These are phyloP conservation scores for Iphiclides podalirius DNA, from an alignment of 2,888 invertebrate species.

Conservation along the genomic window DNA sequence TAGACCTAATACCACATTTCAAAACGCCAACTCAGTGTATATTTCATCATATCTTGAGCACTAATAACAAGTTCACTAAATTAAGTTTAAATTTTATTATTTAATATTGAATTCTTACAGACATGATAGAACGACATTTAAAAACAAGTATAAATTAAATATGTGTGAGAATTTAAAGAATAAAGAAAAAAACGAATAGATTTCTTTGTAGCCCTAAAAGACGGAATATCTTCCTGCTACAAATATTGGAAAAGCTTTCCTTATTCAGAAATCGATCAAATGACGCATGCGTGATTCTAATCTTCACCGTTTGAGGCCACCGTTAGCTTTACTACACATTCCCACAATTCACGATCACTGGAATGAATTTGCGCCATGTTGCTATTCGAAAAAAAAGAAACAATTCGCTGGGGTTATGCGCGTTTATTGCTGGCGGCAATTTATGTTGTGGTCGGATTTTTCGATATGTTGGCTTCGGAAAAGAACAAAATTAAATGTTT, in stretches of 20 bases:
- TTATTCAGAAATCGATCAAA: constrained; percentile 56
- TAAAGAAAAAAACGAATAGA: too few relatives aligned
- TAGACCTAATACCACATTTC: too few relatives aligned
- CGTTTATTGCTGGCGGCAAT: constrained; percentile 1
- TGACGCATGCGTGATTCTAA: constrained; percentile 54
- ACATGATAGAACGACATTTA: too few relatives aligned
- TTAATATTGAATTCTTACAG: too few relatives aligned
- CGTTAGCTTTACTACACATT: constrained; percentile 21
- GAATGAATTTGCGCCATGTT: constrained; percentile 24
- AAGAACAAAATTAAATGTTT: constrained; percentile 3
- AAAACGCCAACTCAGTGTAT: too few relatives aligned
- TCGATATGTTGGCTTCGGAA: too few relatives aligned
- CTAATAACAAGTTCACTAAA: too few relatives aligned
- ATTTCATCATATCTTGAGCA: too few relatives aligned
- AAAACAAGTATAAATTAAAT: too few relatives aligned
- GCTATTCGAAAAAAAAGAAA: not conserved
- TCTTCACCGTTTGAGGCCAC: constrained; percentile 31
- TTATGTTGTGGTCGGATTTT: not conserved
- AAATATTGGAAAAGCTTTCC: constrained; percentile 47
- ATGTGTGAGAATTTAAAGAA: too few relatives aligned
- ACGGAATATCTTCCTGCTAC: constrained; percentile 8
- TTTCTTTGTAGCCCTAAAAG: too few relatives aligned
- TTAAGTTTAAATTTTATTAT: too few relatives aligned
- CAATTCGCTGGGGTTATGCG: not conserved
- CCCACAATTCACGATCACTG: constrained; percentile 28